Evolutionary conservation across 1,140 invertebrate species (phyloP), one percentile per base, ranked within the genome.

Genomic region (Paralvinella palmiformis): DNA sequence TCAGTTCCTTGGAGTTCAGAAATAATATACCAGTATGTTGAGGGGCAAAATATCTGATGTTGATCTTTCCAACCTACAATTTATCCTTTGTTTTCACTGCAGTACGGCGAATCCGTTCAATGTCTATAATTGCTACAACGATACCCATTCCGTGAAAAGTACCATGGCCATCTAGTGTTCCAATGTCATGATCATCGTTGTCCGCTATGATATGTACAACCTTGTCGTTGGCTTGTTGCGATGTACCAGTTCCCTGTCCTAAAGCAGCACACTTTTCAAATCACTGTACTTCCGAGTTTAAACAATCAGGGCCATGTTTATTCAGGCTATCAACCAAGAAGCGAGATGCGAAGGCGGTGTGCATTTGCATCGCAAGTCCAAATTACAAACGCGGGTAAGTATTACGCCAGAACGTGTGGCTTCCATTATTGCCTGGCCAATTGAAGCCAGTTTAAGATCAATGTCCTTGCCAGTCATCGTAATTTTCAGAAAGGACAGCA

Each of bases 301-400:
- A 41, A n/a, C 37, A 41, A 10, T 10, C n/a, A 41, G n/a, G n/a
- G n/a, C n/a, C n/a, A n/a, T n/a, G n/a, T n/a, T n/a, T n/a, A n/a
- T n/a, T n/a, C n/a, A n/a, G n/a, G 37, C 10, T 41, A 41, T 41
- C 37, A 10, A 41, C n/a, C 37, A 41, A 41, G n/a, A 41, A 41
- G 10, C 37, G 10, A 10, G 37, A n/a, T 10, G 10, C 37, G n/a
- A n/a, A 41, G n/a, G 10, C 10, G 37, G 10, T 10, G n/a, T 41
- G 37, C 10, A 41, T n/a, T 41, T 41, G 37, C n/a, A 41, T 10
- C 10, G 37, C 37, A 41, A 41, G 37, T 10, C 37, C 37, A 41
- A 41, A n/a, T 41, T 69, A 65, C 10, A 71, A 29, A 15, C 62
- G 70, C 6, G 59, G n/a, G n/a, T 33, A n/a, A 73, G 55, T 3